A percentile compares a stretch with the other conserved stretches of the same genome.
These are phyloP conservation scores for Serilophus lunatus DNA, from an alignment of 2,113 vertebrate species.

Conservation along the genomic window DNA sequence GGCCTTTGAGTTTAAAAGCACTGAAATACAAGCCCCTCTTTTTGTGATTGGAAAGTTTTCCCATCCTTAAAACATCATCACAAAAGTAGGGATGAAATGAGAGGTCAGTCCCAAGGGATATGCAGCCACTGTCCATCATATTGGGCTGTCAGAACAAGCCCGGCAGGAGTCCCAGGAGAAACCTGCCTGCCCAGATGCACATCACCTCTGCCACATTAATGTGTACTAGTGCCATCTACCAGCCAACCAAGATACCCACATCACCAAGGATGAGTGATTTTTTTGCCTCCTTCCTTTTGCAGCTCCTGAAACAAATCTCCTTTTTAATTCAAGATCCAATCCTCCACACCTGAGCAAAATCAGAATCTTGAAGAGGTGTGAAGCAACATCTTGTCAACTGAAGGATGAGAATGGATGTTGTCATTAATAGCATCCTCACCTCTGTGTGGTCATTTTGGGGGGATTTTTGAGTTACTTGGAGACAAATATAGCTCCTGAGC, in stretches of 20 bases:
- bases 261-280: not conserved
- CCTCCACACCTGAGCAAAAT: not conserved
- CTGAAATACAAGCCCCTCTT: not conserved
- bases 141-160: not conserved
- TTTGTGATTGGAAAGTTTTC: not conserved
- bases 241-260: not conserved
- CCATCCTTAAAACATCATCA: not conserved
- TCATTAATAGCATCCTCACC: not conserved
- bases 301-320: not conserved
- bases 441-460: not conserved
- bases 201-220: not conserved
- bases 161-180: not conserved
- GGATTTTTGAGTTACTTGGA: not conserved
- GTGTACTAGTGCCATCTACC: not conserved
- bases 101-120: not conserved
- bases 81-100: accelerated
- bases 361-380: not conserved
- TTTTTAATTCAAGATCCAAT: not conserved
- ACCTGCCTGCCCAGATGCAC: not conserved
- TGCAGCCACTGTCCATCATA: not conserved
- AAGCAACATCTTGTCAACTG: not conserved
- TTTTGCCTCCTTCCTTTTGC: not conserved
- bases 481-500: not conserved
- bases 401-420: too few species aligned
- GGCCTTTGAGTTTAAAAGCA: not conserved